A percentile compares a stretch with the other conserved stretches of the same genome.
Evolutionary conservation across 2,113 vertebrate species (phyloP).

Genomic region (Isichthys henryi): DNA sequence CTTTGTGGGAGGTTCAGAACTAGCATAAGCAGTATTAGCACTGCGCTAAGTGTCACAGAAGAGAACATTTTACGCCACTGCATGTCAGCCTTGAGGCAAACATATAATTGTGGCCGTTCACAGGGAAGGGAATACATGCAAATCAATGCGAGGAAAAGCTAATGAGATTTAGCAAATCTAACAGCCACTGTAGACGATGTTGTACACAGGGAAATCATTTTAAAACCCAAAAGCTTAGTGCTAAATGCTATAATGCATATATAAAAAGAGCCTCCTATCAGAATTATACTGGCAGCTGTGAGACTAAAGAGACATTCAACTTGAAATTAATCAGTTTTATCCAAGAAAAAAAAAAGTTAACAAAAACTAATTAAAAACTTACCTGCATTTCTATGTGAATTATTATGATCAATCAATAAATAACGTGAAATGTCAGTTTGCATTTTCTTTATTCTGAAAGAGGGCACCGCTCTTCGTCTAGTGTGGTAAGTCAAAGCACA

Average conservation of each 20-base stretch:
- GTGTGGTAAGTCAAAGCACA: background rate
- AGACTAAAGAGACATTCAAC: background rate
- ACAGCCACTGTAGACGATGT: background rate
- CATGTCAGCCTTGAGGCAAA: slow-evolving; percentile 10
- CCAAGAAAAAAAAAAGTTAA: background rate
- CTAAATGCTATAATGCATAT: background rate
- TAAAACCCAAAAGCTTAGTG: background rate
- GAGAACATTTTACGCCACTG: background rate
- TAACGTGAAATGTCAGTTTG: background rate
- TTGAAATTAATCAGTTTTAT: background rate
- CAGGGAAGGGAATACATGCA: background rate
- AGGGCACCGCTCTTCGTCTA: background rate
- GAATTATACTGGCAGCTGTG: background rate
- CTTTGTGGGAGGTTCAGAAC: background rate
- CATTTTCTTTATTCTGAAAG: background rate
- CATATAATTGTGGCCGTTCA: background rate
- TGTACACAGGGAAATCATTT: background rate
- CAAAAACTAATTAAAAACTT: background rate
- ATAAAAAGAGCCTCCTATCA: background rate
- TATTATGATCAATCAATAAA: background rate
- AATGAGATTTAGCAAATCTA: slow-evolving; percentile 9
- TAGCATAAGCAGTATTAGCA: background rate
- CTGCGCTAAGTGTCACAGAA: background rate
- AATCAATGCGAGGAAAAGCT: background rate
- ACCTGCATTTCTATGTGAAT: background rate